Conservation (phyloP, 2,797 vertebrate species). For the Anisognathus igniventris region DNA sequence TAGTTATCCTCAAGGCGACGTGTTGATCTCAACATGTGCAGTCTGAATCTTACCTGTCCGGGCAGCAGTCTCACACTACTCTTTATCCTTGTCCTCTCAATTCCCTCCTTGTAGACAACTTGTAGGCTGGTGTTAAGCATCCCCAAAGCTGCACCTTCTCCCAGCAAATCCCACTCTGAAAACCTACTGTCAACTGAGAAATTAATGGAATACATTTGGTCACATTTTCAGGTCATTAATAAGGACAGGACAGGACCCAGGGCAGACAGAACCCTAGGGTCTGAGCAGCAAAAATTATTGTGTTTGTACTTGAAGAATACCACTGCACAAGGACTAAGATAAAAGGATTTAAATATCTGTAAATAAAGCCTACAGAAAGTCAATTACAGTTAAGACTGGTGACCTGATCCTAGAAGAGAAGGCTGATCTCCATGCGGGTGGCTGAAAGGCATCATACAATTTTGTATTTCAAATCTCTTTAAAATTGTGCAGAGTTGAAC, state of each 20-base stretch:
- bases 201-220: rapidly evolving
- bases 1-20: background rate
- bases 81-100: rapidly evolving
- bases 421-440: rapidly evolving
- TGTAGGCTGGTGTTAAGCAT: background rate
- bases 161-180: rapidly evolving
- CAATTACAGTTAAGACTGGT: background rate
- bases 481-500: background rate
- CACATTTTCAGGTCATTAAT: background rate
- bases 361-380: background rate
- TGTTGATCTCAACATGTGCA: rapidly evolving
- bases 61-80: background rate
- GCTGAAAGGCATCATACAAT: background rate
- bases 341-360: background rate
- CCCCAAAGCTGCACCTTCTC: background rate
- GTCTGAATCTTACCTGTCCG: background rate
- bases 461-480: background rate
- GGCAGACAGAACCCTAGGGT: rapidly evolving
- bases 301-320: background rate
- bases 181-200: background rate
- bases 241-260: background rate
- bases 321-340: background rate
- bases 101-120: background rate
- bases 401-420: background rate
- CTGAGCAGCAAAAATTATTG: background rate